Evolutionary conservation across 2,888 invertebrate species (phyloP), one percentile per base, ranked within the genome.

Genomic region (Camptogramma bilineatum): DNA sequence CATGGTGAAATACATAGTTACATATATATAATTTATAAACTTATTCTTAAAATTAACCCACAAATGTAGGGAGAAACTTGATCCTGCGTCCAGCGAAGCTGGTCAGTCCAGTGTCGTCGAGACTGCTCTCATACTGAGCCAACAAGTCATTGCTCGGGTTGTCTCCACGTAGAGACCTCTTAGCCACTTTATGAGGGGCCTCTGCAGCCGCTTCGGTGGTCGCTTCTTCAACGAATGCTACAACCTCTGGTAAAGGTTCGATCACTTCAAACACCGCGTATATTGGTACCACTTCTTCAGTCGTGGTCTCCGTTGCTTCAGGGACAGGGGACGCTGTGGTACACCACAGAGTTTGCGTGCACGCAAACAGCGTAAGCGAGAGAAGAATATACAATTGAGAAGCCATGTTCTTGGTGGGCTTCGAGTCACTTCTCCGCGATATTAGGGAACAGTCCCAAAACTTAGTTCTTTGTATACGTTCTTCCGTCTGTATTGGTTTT

Each of bases 31-130:
- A n/a, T n/a, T 54, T 17, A 50, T 55, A n/a, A 18, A 31, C 21
- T 16, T 48, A 47, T 3, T 50, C 21, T 21, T 44, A 39, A 55
- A 7, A 46, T 84, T 84, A 89, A 54, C 92, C 93, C 46, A 84
- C 79, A 88, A 89, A 93, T 7, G 91, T 82, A 1, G 93, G 93
- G 9, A 93, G 79, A 63, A 90, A 87, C 75, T 89, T 92, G 48
- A 93, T 92, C 75, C 89, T 88, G 62, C 93, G 83, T 5, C 88
- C 88, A 47, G 79, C 88, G 0, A 91, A 62, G 64, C 84, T 82
- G 0, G 83, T 76, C 8, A 86, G 66, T 1, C 83, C 84, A 46
- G 82, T 83, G 44, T 89, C 89, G 50, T 82, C 83, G 16, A 83
- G 74, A 1, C 83, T 74, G 2, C 81, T 85, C 5, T 92, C 91